Percentiles rank a stretch among this genome's conserved stretches.
phyloP scores from a whole-genome alignment of 2,888 invertebrate genomes.

The Tachina grossa region DNA sequence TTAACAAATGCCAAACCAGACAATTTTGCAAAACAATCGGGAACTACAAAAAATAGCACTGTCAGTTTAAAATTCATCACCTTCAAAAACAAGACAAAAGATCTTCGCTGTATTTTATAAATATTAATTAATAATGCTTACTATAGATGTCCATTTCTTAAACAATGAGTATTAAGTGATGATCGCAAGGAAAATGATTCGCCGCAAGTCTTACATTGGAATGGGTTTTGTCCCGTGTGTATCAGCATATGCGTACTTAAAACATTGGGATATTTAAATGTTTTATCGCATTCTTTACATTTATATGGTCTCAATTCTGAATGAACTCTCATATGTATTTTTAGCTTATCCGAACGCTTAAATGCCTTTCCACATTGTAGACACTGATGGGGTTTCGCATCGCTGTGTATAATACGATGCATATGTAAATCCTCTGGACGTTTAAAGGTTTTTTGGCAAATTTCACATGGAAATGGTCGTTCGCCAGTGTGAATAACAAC shows the following conservation, averaged over 20 bases:
- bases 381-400: slow-evolving; percentile 73
- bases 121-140: slow-evolving; percentile 13
- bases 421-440: slow-evolving; percentile 87
- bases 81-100: background rate
- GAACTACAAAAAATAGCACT: no score
- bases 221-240: slow-evolving; percentile 80
- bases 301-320: slow-evolving; percentile 81
- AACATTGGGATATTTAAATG: slow-evolving; percentile 86
- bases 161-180: slow-evolving; percentile 67
- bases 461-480: slow-evolving; percentile 75
- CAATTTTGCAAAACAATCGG: no score
- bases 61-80: background rate
- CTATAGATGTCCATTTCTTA: slow-evolving; percentile 67
- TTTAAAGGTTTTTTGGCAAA: slow-evolving; percentile 83
- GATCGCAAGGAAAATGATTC: slow-evolving; percentile 66
- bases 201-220: slow-evolving; percentile 66
- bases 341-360: slow-evolving; percentile 77
- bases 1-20: no score
- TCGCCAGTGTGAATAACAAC: slow-evolving; percentile 85
- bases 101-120: slow-evolving; percentile 11
- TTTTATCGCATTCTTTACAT: slow-evolving; percentile 86
- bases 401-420: slow-evolving; percentile 85
- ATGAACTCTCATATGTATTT: slow-evolving; percentile 75
- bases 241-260: slow-evolving; percentile 86
- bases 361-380: slow-evolving; percentile 75